These are phyloP conservation scores for Ophion ellenae DNA, from an alignment of 2,888 invertebrate species.

Conservation along the genomic window DNA sequence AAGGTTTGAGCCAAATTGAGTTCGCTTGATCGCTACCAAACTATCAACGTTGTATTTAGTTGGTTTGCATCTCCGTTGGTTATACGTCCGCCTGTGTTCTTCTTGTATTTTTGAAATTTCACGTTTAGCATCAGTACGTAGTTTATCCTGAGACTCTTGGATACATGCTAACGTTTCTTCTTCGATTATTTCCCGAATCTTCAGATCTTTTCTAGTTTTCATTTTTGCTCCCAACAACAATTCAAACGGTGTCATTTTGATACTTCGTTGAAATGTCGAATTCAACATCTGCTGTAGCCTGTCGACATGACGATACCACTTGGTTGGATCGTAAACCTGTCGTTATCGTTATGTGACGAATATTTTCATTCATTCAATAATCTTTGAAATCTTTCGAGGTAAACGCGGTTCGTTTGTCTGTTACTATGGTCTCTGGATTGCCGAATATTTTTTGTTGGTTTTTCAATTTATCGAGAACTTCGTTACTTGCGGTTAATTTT, in stretches of 20 bases:
- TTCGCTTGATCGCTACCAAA: neutral
- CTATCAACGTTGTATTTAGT: neutral
- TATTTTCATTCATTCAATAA: constrained; percentile 46
- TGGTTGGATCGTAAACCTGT: constrained; percentile 70
- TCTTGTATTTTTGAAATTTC: neutral
- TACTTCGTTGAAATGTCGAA: constrained; percentile 25
- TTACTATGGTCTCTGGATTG: constrained; percentile 78
- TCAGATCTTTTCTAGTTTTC: neutral
- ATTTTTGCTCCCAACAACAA: neutral
- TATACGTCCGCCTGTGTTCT: constrained; percentile 17
- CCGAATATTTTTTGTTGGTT: constrained; percentile 77
- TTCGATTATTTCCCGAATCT: constrained; percentile 11
- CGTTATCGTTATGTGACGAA: constrained; percentile 68
- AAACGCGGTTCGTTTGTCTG: constrained; percentile 75
- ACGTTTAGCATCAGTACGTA: neutral
- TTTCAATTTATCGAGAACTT: constrained; percentile 66
- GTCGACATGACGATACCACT: constrained; percentile 36
- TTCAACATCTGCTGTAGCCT: constrained; percentile 32
- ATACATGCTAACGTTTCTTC: neutral
- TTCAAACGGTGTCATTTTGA: constrained; percentile 28
- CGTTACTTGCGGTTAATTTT: neutral
- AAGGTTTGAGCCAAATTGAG: neutral
- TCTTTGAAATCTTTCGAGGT: constrained; percentile 59
- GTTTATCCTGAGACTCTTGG: neutral
- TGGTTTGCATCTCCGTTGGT: neutral